Conservation (phyloP, 2,888 invertebrate genomes). For the Drosophila austrosaltans region DNA sequence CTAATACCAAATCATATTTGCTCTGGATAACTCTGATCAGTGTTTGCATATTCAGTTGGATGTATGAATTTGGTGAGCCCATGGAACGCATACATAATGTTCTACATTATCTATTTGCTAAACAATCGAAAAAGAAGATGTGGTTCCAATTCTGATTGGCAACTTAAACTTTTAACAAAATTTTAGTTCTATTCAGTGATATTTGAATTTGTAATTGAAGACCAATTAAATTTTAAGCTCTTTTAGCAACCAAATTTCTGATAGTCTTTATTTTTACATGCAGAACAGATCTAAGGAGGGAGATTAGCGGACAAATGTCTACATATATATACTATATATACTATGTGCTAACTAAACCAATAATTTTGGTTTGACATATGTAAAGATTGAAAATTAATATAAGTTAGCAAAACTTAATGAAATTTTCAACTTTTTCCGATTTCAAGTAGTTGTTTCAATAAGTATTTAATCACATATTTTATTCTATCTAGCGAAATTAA, state of each 20-base stretch:
- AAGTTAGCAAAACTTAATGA: too few species aligned
- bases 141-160: not conserved
- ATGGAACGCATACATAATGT: not conserved
- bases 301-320: too few species aligned
- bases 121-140: not conserved
- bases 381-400: too few species aligned
- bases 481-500: too few species aligned
- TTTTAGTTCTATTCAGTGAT: not conserved
- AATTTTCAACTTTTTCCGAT: too few species aligned
- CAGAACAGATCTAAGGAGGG: too few species aligned
- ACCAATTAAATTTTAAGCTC: not conserved
- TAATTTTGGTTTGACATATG: too few species aligned
- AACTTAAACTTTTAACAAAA: not conserved
- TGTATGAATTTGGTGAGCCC: conserved; percentile 13
- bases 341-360: too few species aligned
- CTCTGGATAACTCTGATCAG: not conserved
- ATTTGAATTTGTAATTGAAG: not conserved
- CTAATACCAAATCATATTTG: not conserved
- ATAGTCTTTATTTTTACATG: too few species aligned
- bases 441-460: too few species aligned
- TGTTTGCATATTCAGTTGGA: not conserved
- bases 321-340: too few species aligned
- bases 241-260: not conserved
- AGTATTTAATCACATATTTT: too few species aligned
- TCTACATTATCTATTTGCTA: not conserved